Percentiles rank a stretch among this genome's conserved stretches.
These are phyloP conservation scores for Dione vanillae DNA, from an alignment of 2,888 invertebrate genomes.

Conservation along the genomic window DNA sequence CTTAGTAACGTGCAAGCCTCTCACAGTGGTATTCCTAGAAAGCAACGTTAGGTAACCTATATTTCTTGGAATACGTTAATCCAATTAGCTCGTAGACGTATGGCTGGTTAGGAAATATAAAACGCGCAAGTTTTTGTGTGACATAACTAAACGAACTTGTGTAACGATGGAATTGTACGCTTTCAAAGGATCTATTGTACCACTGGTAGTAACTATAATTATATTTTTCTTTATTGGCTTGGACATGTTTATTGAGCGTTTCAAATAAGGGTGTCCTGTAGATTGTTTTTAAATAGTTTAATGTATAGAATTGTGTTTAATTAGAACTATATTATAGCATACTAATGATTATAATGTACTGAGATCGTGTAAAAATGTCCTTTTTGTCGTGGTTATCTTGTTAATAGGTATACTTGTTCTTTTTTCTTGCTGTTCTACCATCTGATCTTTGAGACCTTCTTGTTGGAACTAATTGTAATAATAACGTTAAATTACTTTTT, in stretches of 20 bases:
- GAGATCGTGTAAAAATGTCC: not conserved
- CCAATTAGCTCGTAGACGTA: slow-evolving; percentile 33
- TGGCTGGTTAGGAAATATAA: slow-evolving; percentile 11
- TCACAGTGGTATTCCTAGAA: slow-evolving; percentile 31
- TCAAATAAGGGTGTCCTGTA: not conserved
- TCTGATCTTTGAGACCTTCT: not conserved
- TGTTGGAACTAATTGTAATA: no score
- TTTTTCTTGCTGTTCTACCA: not conserved
- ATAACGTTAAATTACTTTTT: no score
- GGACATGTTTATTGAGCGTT: not conserved
- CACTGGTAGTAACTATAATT: not conserved
- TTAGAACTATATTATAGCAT: not conserved
- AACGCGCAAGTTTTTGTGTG: slow-evolving; percentile 8
- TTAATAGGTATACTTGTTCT: no score
- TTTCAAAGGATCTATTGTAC: not conserved
- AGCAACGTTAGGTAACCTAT: slow-evolving; percentile 37
- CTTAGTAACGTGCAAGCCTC: slow-evolving; percentile 17
- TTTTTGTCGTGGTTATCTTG: no score
- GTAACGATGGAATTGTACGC: not conserved
- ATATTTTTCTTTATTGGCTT: not conserved
- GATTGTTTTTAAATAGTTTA: not conserved
- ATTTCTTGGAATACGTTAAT: slow-evolving; percentile 36
- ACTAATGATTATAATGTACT: not conserved
- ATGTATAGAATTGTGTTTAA: not conserved
- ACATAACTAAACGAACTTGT: slow-evolving; percentile 17